Evolutionary conservation across 2,797 vertebrate genomes (phyloP).

Genomic region (Mus spretus): DNA sequence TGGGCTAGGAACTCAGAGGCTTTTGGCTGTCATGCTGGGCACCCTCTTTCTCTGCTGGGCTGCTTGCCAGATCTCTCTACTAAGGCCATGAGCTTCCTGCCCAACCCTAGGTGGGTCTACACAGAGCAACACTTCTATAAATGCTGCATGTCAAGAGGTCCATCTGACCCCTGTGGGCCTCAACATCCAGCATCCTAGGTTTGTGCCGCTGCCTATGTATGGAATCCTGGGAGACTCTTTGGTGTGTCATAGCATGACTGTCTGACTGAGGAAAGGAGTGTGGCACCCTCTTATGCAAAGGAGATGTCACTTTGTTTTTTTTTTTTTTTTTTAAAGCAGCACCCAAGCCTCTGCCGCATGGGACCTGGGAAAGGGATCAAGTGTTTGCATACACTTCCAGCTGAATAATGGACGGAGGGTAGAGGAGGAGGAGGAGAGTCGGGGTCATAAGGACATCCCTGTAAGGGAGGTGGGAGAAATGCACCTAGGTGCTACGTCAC

Average conservation of each 20-base stretch:
- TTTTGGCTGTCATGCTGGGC: too few relatives aligned
- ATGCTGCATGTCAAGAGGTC: neutral
- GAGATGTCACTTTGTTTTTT: fast-evolving
- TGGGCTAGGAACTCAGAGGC: constrained; percentile 10
- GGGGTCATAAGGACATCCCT: neutral
- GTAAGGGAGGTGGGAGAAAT: neutral
- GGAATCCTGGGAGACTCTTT: constrained; percentile 47
- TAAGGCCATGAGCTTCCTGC: neutral
- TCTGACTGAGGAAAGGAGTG: fast-evolving
- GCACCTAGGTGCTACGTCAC: neutral
- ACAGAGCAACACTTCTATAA: neutral
- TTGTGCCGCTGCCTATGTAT: neutral
- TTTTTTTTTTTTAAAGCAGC: constrained; percentile 55
- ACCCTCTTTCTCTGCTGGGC: neutral
- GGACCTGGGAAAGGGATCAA: neutral
- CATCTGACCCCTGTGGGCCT: neutral
- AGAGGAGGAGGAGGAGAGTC: neutral
- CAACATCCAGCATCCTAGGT: neutral
- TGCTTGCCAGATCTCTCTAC: neutral
- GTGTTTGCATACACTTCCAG: constrained; percentile 19
- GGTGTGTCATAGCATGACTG: constrained; percentile 51
- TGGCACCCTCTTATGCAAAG: neutral
- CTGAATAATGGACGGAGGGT: neutral
- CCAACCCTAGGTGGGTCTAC: neutral
- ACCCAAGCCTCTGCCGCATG: neutral